A percentile compares a stretch with the other conserved stretches of the same genome.
phyloP scores from a whole-genome alignment of 2,797 vertebrate genomes.

The Uromys caudimaculatus region DNA sequence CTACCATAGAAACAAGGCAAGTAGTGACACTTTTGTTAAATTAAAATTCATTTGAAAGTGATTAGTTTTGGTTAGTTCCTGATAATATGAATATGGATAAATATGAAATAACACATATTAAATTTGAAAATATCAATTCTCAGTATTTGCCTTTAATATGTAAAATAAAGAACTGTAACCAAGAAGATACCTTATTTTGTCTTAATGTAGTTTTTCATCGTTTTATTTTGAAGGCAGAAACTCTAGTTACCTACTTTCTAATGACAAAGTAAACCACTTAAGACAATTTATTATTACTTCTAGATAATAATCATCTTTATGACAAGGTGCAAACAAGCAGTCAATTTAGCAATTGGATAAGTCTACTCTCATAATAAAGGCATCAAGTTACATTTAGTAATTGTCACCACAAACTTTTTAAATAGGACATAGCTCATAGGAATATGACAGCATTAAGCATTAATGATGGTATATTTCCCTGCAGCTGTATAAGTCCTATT shows the following conservation, averaged over 20 bases:
- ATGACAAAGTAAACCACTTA: neutral
- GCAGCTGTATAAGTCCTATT: neutral
- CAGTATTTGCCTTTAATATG: neutral
- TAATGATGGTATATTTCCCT: neutral
- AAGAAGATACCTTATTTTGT: neutral
- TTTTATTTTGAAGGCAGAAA: neutral
- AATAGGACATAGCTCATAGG: neutral
- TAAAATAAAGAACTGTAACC: neutral
- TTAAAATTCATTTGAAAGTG: neutral
- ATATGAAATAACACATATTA: neutral
- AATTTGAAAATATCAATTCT: neutral
- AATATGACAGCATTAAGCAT: neutral
- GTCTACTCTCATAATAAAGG: constrained; percentile 49
- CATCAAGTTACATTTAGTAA: constrained; percentile 50
- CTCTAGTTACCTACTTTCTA: neutral
- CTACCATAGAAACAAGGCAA: neutral
- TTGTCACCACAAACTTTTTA: neutral
- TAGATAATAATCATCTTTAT: constrained; percentile 14
- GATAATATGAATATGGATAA: neutral
- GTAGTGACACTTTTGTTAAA: neutral
- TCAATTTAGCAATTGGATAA: constrained; percentile 20
- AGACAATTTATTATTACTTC: constrained; percentile 18
- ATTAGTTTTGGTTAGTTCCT: neutral
- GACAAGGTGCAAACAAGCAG: neutral
- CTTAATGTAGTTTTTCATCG: neutral